These are phyloP conservation scores for Morpho helenor DNA, from an alignment of 2,888 invertebrate species.

Conservation along the genomic window DNA sequence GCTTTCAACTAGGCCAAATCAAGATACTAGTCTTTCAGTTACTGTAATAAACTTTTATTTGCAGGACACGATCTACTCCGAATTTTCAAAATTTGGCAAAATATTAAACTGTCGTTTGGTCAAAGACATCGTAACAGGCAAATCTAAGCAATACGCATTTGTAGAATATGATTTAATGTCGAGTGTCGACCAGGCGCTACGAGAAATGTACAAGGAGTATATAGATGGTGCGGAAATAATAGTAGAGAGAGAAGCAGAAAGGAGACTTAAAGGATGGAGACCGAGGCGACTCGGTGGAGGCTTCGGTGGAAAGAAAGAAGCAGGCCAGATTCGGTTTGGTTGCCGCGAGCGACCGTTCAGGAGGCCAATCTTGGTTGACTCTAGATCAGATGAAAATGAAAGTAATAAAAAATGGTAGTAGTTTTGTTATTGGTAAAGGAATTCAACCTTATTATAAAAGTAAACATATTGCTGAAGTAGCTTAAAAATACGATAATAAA, in stretches of 20 bases:
- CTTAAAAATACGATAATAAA: too few species aligned
- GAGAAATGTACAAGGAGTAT: constrained; percentile 76
- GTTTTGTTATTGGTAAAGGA: neutral
- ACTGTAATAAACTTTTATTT: constrained; percentile 30
- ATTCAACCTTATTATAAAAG: too few species aligned
- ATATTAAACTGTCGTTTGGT: constrained; percentile 82
- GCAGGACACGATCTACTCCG: constrained; percentile 74
- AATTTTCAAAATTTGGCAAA: constrained; percentile 83
- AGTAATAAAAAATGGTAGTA: neutral
- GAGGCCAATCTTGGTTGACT: constrained; percentile 69
- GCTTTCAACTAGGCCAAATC: too few species aligned
- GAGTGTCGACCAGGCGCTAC: constrained; percentile 81
- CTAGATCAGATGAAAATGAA: constrained; percentile 8
- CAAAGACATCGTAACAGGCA: constrained; percentile 90
- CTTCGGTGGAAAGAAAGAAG: constrained; percentile 90
- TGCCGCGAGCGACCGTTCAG: constrained; percentile 88
- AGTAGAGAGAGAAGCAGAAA: constrained; percentile 85
- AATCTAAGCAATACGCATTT: constrained; percentile 91
- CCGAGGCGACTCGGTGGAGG: constrained; percentile 93
- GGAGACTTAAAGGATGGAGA: constrained; percentile 87
- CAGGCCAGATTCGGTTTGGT: constrained; percentile 93
- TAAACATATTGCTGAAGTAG: too few species aligned
- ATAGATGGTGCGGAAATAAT: constrained; percentile 86
- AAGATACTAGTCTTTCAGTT: neutral
- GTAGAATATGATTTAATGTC: constrained; percentile 85